Evolutionary conservation across 2,888 invertebrate genomes (phyloP).

Genomic region (Nephrotoma appendiculata): DNA sequence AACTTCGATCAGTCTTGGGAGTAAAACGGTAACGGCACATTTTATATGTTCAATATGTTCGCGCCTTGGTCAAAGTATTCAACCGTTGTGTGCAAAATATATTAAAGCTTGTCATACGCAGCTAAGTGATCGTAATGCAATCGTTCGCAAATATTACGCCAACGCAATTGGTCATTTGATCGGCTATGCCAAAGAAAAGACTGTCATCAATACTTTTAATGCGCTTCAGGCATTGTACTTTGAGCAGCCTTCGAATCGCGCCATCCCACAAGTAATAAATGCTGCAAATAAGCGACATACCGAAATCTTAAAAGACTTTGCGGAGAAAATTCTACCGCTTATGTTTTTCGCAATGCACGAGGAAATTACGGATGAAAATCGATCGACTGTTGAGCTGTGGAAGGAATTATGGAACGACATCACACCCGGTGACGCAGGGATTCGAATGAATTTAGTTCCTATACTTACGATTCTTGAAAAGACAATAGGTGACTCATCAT

Average conservation of each 20-base stretch:
- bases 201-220: slow-evolving; percentile 41
- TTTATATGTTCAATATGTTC: slow-evolving; percentile 53
- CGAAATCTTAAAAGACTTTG: slow-evolving; percentile 66
- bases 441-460: slow-evolving; percentile 56
- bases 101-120: slow-evolving; percentile 47
- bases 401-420: slow-evolving; percentile 82
- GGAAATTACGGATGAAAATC: slow-evolving; percentile 47
- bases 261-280: slow-evolving; percentile 60
- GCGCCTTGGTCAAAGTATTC: slow-evolving; percentile 38
- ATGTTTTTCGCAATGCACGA: slow-evolving; percentile 87
- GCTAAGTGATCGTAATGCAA: slow-evolving; percentile 68
- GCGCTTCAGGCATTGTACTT: slow-evolving; percentile 41
- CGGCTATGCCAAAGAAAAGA: slow-evolving; percentile 56
- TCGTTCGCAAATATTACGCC: slow-evolving; percentile 72
- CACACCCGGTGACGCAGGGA: slow-evolving; percentile 76
- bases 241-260: slow-evolving; percentile 54
- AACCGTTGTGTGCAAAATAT: slow-evolving; percentile 42
- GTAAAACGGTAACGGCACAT: slow-evolving; percentile 68
- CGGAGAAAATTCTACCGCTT: slow-evolving; percentile 59
- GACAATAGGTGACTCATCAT: slow-evolving; percentile 67
- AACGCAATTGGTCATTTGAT: slow-evolving; percentile 73
- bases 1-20: slow-evolving; percentile 65
- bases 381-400: slow-evolving; percentile 54
- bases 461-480: slow-evolving; percentile 55
- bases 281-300: slow-evolving; percentile 71